Evolutionary conservation across 2,888 invertebrate genomes (phyloP).

Genomic region (Alloplasta piceator): DNA sequence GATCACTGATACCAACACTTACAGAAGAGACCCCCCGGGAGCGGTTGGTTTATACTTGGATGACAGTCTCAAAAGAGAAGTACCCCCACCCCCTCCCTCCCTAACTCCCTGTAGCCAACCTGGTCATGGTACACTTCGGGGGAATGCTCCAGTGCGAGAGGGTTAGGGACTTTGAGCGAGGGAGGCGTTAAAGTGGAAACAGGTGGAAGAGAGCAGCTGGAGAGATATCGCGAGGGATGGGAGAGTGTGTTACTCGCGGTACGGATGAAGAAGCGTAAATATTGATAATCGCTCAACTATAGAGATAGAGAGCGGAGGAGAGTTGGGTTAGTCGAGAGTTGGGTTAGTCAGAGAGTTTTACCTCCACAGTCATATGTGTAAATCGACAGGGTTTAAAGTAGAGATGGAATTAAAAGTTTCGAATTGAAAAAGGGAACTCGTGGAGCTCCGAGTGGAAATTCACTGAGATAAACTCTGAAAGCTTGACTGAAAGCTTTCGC

Average conservation of each 20-base stretch:
- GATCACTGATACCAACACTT: conserved; percentile 82
- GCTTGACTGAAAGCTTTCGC: too few species aligned
- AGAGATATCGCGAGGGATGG: conserved; percentile 52
- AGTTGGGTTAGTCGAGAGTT: conserved; percentile 13
- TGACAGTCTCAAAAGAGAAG: conserved; percentile 22
- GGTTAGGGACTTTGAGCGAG: conserved; percentile 52
- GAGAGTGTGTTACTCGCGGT: conserved; percentile 22
- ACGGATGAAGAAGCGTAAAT: conserved; percentile 77
- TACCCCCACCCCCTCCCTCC: conserved; percentile 11
- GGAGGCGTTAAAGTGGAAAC: conserved; percentile 74
- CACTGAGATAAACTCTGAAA: too few species aligned
- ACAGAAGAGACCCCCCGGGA: conserved; percentile 66
- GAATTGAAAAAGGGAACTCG: too few species aligned
- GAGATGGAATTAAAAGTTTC: too few species aligned
- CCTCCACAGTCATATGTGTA: too few species aligned
- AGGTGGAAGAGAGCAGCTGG: conserved; percentile 74
- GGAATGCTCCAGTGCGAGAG: conserved; percentile 60
- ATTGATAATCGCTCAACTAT: conserved; percentile 79
- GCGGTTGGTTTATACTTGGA: conserved; percentile 71
- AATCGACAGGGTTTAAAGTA: too few species aligned
- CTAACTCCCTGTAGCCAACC: conserved; percentile 35
- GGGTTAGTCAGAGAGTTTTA: not conserved
- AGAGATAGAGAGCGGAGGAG: not conserved
- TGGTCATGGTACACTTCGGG: conserved; percentile 70
- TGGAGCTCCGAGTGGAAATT: too few species aligned